Evolutionary conservation across 2,113 vertebrate genomes (phyloP).

Genomic region (Porphyrio hochstetteri): DNA sequence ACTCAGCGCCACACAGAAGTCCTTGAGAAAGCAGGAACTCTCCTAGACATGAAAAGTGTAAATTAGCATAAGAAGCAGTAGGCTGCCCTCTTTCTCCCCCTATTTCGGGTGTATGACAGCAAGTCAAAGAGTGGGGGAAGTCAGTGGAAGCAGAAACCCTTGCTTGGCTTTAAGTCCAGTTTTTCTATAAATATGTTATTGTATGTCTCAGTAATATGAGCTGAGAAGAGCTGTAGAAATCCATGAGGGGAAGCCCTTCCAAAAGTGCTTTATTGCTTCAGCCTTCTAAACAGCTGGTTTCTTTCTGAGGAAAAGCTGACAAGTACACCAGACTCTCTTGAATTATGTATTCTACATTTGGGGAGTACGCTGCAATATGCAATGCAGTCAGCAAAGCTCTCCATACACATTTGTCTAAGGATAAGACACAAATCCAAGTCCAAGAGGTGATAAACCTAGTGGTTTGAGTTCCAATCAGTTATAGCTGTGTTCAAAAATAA

Average conservation of each 20-base stretch:
- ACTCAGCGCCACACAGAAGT: background rate
- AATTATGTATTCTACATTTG: conserved; percentile 50
- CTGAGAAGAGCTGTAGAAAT: conserved; percentile 17
- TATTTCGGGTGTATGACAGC: background rate
- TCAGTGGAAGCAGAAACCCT: background rate
- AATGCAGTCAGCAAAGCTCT: conserved; percentile 4
- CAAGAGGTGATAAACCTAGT: conserved; percentile 52
- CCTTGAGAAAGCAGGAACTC: background rate
- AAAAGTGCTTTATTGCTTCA: conserved; percentile 30
- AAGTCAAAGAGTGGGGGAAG: background rate
- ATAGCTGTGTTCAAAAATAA: conserved; percentile 42
- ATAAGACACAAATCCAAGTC: conserved; percentile 52
- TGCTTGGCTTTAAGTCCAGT: background rate
- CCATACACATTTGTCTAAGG: conserved; percentile 22
- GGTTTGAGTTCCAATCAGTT: conserved; percentile 54
- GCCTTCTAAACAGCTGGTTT: conserved; percentile 52
- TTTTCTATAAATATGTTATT: conserved; percentile 32
- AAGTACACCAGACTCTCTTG: conserved; percentile 29
- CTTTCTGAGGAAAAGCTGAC: conserved; percentile 43
- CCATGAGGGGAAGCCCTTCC: background rate
- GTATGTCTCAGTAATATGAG: conserved; percentile 6
- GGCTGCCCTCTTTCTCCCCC: background rate
- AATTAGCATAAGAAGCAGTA: background rate
- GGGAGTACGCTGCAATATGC: conserved; percentile 15
- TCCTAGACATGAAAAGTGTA: background rate